These are phyloP conservation scores for Gastracanthus pulcherrimus DNA, from an alignment of 2,888 invertebrate species.

Conservation along the genomic window DNA sequence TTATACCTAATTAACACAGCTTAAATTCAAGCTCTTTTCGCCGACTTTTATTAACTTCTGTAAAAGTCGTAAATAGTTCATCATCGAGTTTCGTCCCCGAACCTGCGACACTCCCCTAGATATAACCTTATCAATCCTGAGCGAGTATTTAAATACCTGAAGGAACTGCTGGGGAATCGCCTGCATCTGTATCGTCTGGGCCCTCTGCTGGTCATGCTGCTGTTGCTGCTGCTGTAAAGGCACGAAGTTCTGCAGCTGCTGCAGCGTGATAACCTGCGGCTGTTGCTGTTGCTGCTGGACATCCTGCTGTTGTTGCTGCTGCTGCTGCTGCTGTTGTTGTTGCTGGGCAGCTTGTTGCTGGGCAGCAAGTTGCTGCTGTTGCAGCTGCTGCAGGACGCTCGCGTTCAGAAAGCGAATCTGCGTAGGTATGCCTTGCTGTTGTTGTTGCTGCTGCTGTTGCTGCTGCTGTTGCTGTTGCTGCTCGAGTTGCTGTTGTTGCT, in stretches of 20 bases:
- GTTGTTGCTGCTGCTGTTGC: slow-evolving; percentile 65
- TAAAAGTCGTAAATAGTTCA: no score
- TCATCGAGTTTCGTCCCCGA: no score
- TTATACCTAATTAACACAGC: no score
- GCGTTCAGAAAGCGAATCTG: slow-evolving; percentile 74
- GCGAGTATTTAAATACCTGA: slow-evolving; percentile 74
- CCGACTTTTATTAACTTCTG: no score
- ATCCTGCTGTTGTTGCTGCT: slow-evolving; percentile 71
- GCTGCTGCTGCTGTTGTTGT: slow-evolving; percentile 71
- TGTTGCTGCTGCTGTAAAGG: slow-evolving; percentile 74
- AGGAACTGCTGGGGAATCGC: slow-evolving; percentile 79
- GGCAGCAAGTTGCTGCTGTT: slow-evolving; percentile 72
- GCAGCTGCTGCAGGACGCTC: slow-evolving; percentile 75
- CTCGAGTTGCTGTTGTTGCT: slow-evolving; percentile 66
- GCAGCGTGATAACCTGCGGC: slow-evolving; percentile 78
- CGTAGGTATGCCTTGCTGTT: slow-evolving; percentile 67
- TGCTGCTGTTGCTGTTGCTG: slow-evolving; percentile 68
- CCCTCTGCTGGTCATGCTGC: slow-evolving; percentile 74
- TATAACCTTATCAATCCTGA: not conserved
- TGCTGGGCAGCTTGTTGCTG: slow-evolving; percentile 75
- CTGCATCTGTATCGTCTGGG: slow-evolving; percentile 77
- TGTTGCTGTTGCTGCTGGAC: slow-evolving; percentile 76
- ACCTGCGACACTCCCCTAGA: no score
- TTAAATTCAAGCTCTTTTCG: no score
- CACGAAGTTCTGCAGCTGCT: slow-evolving; percentile 78